Conservation (phyloP, 2,888 invertebrate genomes). For the Diplazon laetatorius region DNA sequence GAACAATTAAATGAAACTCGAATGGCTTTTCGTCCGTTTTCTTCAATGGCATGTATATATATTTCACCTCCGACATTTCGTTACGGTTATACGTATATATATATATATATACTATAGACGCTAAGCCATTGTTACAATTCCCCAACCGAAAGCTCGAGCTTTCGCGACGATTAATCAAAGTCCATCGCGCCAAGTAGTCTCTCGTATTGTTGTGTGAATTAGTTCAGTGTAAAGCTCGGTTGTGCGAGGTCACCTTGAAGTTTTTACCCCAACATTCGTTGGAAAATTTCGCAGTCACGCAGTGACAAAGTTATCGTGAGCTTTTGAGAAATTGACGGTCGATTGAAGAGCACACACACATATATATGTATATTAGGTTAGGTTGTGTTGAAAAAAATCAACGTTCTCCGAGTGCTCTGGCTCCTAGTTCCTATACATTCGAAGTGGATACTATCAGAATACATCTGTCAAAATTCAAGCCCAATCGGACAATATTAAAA, state of each 20-base stretch:
- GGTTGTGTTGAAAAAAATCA: too few relatives aligned
- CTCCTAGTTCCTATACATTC: too few relatives aligned
- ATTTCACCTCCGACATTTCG: constrained; percentile 41
- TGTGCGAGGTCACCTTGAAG: constrained; percentile 16
- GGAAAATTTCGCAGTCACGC: not conserved
- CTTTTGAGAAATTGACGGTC: constrained; percentile 53
- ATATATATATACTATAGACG: too few relatives aligned
- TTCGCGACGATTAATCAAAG: constrained; percentile 56
- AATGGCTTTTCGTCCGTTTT: not conserved
- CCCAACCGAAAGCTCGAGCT: constrained; percentile 14
- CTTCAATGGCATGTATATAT: constrained; percentile 2
- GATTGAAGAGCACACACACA: too few relatives aligned
- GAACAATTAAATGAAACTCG: constrained; percentile 43
- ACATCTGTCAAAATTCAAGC: too few relatives aligned
- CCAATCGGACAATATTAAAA: too few relatives aligned
- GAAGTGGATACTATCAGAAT: too few relatives aligned
- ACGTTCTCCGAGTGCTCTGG: too few relatives aligned
- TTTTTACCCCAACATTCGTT: constrained; percentile 30
- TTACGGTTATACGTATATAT: constrained; percentile 43
- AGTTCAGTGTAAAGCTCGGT: constrained; percentile 42
- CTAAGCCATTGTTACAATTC: constrained; percentile 9
- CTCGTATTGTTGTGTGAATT: constrained; percentile 59
- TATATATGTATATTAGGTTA: too few relatives aligned
- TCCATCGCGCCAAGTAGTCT: constrained; percentile 12
- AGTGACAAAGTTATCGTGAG: constrained; percentile 35